Evolutionary conservation across 2,113 vertebrate genomes (phyloP).

Genomic region (Elachura formosa): DNA sequence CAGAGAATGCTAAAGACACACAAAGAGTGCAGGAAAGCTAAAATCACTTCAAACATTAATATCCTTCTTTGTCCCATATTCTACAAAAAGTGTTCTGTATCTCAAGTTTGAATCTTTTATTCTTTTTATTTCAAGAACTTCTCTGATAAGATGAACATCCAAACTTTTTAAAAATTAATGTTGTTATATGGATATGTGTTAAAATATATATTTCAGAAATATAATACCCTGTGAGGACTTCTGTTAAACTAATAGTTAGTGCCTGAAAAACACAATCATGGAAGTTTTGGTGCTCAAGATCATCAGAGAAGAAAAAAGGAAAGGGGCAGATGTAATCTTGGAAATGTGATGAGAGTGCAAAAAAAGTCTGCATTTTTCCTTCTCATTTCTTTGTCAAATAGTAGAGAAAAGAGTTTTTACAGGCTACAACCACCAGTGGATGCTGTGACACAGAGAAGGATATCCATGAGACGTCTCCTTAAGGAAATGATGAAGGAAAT

Average conservation of each 20-base stretch:
- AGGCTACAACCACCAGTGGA: neutral
- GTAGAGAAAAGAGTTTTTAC: neutral
- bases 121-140: constrained; percentile 33
- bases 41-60: constrained; percentile 51
- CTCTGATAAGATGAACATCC: constrained; percentile 29
- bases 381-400: neutral
- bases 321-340: neutral
- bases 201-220: neutral
- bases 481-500: neutral
- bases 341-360: neutral
- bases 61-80: constrained; percentile 19
- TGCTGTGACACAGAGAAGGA: neutral
- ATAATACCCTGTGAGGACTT: neutral
- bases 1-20: constrained; percentile 20
- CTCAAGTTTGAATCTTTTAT: constrained; percentile 26
- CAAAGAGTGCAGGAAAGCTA: constrained; percentile 14
- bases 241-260: neutral
- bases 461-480: neutral
- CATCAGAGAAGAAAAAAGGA: neutral
- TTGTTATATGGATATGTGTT: neutral
- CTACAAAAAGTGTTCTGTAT: neutral
- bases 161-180: constrained; percentile 12
- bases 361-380: neutral
- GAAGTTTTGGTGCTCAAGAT: neutral
- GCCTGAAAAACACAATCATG: neutral